phyloP scores from a whole-genome alignment of 2,797 vertebrate species.

The Ptychobarbus kaznakovi region DNA sequence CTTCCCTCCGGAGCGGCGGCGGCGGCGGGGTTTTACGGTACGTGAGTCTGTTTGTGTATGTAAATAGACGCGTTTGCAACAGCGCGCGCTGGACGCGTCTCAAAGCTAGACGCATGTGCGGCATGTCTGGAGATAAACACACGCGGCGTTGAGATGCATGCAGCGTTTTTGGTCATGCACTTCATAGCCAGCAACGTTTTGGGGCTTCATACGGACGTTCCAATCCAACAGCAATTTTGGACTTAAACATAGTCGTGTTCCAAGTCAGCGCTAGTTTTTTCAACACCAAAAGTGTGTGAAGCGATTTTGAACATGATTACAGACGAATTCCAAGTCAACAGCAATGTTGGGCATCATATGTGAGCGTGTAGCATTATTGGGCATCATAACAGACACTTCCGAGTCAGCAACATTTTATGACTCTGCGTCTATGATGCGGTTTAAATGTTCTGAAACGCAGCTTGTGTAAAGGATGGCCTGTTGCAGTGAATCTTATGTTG shows the following conservation, averaged over 20 bases:
- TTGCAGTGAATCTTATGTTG: slow-evolving; percentile 52
- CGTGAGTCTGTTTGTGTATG: slow-evolving; percentile 34
- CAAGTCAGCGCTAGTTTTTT: background rate
- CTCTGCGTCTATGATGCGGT: background rate
- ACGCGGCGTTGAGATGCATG: background rate
- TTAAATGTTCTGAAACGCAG: slow-evolving; percentile 12
- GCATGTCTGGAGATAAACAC: background rate
- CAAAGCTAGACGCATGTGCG: background rate
- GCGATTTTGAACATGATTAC: background rate
- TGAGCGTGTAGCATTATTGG: background rate
- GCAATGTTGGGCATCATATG: background rate
- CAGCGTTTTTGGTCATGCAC: background rate
- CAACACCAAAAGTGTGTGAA: background rate
- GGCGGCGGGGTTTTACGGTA: slow-evolving; percentile 28
- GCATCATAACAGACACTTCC: background rate
- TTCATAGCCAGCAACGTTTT: background rate
- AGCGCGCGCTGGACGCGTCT: background rate
- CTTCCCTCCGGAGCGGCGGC: slow-evolving; percentile 15
- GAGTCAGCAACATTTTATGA: background rate
- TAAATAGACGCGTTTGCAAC: background rate
- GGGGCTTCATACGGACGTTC: background rate
- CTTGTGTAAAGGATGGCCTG: slow-evolving; percentile 44
- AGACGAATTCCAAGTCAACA: background rate
- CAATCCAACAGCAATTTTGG: background rate
- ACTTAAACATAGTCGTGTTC: background rate